A percentile compares a stretch with the other conserved stretches of the same genome.
Conservation (phyloP, 2,113 vertebrate genomes). For the Prunella fulvescens region DNA sequence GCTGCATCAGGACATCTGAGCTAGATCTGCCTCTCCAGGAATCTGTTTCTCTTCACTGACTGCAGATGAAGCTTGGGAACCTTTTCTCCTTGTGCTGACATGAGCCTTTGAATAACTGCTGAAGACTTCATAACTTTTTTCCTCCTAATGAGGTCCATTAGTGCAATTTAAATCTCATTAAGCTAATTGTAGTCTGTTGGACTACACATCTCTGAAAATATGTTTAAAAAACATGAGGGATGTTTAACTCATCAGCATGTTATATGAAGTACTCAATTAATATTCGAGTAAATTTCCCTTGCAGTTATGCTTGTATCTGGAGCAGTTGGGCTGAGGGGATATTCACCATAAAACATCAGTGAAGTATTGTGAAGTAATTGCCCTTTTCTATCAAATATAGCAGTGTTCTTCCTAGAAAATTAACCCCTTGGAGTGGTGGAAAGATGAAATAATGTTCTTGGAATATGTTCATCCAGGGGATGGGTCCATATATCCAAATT, state of each 20-base stretch:
- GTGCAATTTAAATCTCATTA: constrained; percentile 47
- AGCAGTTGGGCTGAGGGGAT: neutral
- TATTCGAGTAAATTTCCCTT: neutral
- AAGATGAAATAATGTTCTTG: neutral
- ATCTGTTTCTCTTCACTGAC: neutral
- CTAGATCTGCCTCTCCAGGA: neutral
- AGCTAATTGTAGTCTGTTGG: constrained; percentile 24
- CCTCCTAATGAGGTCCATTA: constrained; percentile 32
- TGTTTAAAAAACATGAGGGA: constrained; percentile 22
- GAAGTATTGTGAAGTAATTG: neutral
- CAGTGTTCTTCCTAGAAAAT: neutral
- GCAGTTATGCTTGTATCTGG: neutral
- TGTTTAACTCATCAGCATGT: neutral
- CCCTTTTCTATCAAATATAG: neutral
- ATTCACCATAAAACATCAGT: neutral
- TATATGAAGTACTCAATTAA: neutral
- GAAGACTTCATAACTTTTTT: neutral
- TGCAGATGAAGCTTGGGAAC: neutral
- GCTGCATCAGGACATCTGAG: neutral
- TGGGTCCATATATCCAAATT: neutral
- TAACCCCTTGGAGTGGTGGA: neutral
- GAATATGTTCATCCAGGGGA: neutral
- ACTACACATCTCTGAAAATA: neutral
- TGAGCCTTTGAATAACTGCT: neutral
- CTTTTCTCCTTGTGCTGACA: neutral